Base-by-base conservation (phyloP, 1,140 invertebrate genomes). In the Sarcophaga bullata region DNA sequence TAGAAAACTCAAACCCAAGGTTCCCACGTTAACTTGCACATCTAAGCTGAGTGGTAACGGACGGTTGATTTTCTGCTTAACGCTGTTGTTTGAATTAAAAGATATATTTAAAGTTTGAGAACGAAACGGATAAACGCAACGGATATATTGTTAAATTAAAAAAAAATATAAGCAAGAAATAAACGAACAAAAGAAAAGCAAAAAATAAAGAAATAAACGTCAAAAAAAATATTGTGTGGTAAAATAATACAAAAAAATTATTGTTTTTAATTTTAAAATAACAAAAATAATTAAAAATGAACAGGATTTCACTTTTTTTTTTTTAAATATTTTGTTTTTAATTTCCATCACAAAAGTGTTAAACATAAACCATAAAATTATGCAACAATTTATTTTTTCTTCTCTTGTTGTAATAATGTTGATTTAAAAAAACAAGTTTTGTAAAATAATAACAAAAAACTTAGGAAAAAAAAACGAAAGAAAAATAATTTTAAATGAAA, bases 1-100 rank as follows among this genome's bases (percentile, higher is more conserved):
- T n/a, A 88, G 88, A 88, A 88, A 88, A 87, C 86, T 86, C 82
- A 85, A 84, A 81, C 46, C 73, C 84, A 85, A 86, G 84, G 86
- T 87, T 88, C 85, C 86, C 86, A 88, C 84, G 86, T 85, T 86
- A 88, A 87, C n/a, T 88, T 86, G 47, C 9, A 50, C 11, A 11
- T 9, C 25, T 17, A 49, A 17, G 48, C n/a, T 76, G 6, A 15
- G n/a, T 3, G 47, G 17, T 10, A 76, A 49, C 47, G 48, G 49
- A 76, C 73, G 73, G 48, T 50, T 49, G 5, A 37, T 1, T 37
- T 37, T 1, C 25, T 37, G 25, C 25, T 37, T 1, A 62, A 25
- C 62, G 62, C 6, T 25, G 8, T 62, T 25, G 7, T 19, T n/a
- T 8, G 62, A 25, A 19, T 17, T 37, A 72, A 17, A 62, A 0